A percentile compares a stretch with the other conserved stretches of the same genome.
Conservation (phyloP, 2,113 vertebrate species). For the Trematocara zebra region DNA sequence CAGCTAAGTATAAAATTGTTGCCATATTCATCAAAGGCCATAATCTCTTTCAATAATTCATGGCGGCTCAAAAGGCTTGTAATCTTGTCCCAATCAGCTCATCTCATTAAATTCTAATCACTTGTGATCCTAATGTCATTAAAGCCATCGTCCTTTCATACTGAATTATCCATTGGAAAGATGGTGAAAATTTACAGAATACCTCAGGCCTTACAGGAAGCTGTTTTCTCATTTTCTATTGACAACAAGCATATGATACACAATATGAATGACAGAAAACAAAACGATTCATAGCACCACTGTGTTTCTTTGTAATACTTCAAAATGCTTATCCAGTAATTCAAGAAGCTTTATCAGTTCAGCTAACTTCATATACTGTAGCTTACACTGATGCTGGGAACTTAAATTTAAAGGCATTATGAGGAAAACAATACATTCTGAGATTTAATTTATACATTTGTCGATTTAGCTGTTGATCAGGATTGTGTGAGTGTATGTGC, state of each 20-base stretch:
- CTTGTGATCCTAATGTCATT: not conserved
- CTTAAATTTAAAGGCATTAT: not conserved
- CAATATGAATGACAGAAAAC: not conserved
- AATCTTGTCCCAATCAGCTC: not conserved
- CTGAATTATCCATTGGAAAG: conserved; percentile 23
- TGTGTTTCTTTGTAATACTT: not conserved
- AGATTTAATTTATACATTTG: not conserved
- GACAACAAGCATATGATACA: conserved; percentile 40
- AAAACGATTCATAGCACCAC: not conserved
- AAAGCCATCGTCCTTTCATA: not conserved
- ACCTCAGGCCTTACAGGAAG: conserved; percentile 49
- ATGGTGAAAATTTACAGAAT: conserved; percentile 8
- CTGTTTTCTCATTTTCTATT: conserved; percentile 45
- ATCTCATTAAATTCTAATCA: conserved; percentile 4
- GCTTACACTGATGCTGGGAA: not conserved
- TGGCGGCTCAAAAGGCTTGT: not conserved
- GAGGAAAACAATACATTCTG: not conserved
- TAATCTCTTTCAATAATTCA: not conserved
- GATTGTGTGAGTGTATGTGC: not conserved
- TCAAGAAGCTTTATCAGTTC: not conserved
- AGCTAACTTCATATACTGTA: not conserved
- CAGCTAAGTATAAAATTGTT: not conserved
- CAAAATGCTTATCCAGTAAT: not conserved
- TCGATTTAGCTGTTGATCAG: not conserved
- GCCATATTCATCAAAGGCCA: not conserved